Conservation (phyloP, 2,797 vertebrate species). For the Ctenopoma multispine region DNA sequence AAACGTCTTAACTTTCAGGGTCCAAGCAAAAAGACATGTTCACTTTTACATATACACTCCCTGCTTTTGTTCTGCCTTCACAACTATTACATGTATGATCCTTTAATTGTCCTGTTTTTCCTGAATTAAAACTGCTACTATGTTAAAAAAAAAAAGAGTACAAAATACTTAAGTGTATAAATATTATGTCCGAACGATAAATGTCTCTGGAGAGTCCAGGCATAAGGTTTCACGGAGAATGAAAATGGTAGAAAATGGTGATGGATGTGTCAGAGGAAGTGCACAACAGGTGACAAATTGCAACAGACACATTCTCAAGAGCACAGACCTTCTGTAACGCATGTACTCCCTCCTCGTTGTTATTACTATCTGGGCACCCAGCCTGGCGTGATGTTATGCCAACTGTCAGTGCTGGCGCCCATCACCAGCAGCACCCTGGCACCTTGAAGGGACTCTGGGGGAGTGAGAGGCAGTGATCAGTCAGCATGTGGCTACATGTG, state of each 20-base stretch:
- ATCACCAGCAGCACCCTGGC: constrained; percentile 78
- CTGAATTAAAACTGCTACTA: constrained; percentile 15
- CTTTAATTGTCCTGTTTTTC: constrained; percentile 16
- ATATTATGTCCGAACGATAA: constrained; percentile 34
- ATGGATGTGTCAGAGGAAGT: constrained; percentile 64
- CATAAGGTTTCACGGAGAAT: constrained; percentile 48
- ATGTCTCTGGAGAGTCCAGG: constrained; percentile 36
- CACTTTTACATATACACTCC: constrained; percentile 53
- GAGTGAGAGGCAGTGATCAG: constrained; percentile 52
- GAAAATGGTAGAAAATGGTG: constrained; percentile 49
- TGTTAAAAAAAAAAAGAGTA: constrained; percentile 25
- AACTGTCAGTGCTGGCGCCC: constrained; percentile 87
- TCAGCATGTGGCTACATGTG: constrained; percentile 64
- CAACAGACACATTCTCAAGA: constrained; percentile 59
- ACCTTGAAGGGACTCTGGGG: constrained; percentile 74
- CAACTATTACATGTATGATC: constrained; percentile 7
- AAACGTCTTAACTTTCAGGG: constrained; percentile 33
- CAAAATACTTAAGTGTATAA: constrained; percentile 17
- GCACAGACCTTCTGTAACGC: constrained; percentile 80
- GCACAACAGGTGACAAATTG: constrained; percentile 70
- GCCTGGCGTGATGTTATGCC: constrained; percentile 82
- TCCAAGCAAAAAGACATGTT: constrained; percentile 41
- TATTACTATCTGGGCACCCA: constrained; percentile 83
- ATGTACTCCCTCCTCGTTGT: constrained; percentile 78
- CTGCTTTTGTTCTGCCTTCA: constrained; percentile 54